phyloP scores from a whole-genome alignment of 2,888 invertebrate genomes.

The Onchidella celtica region DNA sequence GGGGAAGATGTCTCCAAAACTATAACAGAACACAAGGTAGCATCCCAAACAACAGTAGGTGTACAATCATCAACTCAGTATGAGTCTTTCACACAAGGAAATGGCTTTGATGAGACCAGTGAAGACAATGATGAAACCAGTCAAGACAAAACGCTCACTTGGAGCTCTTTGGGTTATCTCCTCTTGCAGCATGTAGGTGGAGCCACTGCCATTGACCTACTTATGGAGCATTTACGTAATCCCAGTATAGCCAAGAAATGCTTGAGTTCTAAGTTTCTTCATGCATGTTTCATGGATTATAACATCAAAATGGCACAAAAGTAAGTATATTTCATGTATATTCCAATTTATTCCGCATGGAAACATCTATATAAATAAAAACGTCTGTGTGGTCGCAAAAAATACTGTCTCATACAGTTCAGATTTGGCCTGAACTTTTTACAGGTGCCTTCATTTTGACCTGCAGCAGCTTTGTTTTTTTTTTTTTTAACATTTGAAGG shows the following conservation, averaged over 20 bases:
- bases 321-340: conserved; percentile 27
- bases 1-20: too few species aligned
- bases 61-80: neutral
- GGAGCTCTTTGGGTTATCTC: conserved; percentile 34
- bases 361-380: too few species aligned
- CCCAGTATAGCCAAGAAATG: conserved; percentile 8
- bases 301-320: conserved; percentile 30
- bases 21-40: too few species aligned
- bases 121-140: conserved; percentile 1
- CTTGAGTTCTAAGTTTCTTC: conserved; percentile 32
- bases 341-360: too few species aligned
- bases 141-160: conserved; percentile 15
- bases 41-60: neutral
- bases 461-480: too few species aligned
- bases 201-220: conserved; percentile 36
- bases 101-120: neutral
- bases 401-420: too few species aligned
- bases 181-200: conserved; percentile 40
- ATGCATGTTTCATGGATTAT: conserved; percentile 40
- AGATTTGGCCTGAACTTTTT: too few species aligned
- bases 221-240: conserved; percentile 30
- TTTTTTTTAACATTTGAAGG: too few species aligned
- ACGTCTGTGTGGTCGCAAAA: too few species aligned
- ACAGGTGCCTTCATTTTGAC: too few species aligned
- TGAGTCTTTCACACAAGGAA: conserved; percentile 1